A percentile compares a stretch with the other conserved stretches of the same genome.
phyloP scores from a whole-genome alignment of 2,888 invertebrate genomes.

The Oxyteleia sp. region DNA sequence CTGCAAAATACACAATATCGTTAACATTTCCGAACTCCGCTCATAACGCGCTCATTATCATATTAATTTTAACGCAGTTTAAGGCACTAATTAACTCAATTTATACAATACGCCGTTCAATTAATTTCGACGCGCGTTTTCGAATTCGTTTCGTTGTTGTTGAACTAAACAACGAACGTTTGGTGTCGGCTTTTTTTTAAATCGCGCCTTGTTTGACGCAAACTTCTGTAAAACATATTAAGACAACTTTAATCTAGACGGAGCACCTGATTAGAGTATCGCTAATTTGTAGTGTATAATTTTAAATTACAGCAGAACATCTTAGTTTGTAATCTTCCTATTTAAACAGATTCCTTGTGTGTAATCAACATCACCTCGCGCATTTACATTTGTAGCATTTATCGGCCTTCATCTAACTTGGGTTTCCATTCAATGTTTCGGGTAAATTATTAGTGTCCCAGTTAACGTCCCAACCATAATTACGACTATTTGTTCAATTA shows the following conservation, averaged over 20 bases:
- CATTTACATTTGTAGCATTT: constrained; percentile 40
- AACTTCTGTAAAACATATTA: not conserved
- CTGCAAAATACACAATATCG: constrained; percentile 73
- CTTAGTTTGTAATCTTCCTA: constrained; percentile 55
- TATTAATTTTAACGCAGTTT: constrained; percentile 34
- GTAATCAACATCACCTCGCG: constrained; percentile 47
- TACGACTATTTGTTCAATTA: constrained; percentile 8
- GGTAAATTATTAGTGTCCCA: constrained; percentile 28
- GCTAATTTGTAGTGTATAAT: constrained; percentile 43
- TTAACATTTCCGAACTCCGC: constrained; percentile 41
- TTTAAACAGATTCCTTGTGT: constrained; percentile 45
- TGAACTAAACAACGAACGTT: constrained; percentile 1
- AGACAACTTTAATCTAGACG: constrained; percentile 20
- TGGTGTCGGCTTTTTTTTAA: too few species aligned
- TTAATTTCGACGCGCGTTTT: constrained; percentile 4
- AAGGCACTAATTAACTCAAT: constrained; percentile 14
- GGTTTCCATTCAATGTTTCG: constrained; percentile 26
- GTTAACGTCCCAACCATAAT: constrained; percentile 29
- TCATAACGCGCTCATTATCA: constrained; percentile 26
- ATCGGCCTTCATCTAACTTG: constrained; percentile 29
- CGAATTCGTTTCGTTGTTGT: not conserved
- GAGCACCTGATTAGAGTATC: constrained; percentile 26
- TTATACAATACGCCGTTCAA: constrained; percentile 7
- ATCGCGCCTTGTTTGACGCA: not conserved
- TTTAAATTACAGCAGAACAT: constrained; percentile 42